phyloP scores from a whole-genome alignment of 2,888 invertebrate genomes.

The Diarsia brunnea region DNA sequence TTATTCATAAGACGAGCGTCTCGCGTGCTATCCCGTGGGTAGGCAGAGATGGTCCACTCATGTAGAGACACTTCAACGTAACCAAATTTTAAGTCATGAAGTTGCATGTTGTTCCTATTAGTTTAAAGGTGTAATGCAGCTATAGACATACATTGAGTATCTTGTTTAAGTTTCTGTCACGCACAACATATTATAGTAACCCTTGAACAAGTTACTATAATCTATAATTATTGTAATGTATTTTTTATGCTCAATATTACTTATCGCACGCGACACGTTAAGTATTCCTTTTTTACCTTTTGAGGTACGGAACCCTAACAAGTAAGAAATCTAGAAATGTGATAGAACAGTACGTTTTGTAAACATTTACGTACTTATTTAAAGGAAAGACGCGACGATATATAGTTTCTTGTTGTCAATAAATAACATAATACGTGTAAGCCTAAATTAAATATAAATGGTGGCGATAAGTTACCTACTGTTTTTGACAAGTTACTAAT shows the following conservation, averaged over 20 bases:
- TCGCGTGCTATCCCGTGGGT: not conserved
- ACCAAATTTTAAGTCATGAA: not conserved
- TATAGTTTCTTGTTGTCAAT: not conserved
- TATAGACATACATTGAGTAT: not conserved
- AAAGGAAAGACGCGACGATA: not conserved
- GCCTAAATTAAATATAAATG: too few species aligned
- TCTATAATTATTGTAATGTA: not conserved
- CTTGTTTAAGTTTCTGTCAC: not conserved
- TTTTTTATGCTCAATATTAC: not conserved
- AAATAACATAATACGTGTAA: too few species aligned
- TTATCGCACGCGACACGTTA: not conserved
- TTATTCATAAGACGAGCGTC: conserved; percentile 30
- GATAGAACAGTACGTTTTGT: not conserved
- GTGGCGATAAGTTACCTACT: not conserved
- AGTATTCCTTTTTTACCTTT: too few species aligned
- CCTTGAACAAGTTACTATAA: not conserved
- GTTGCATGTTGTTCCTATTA: not conserved
- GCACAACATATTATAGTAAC: not conserved
- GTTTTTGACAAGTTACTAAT: not conserved
- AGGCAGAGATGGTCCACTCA: not conserved
- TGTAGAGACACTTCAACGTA: not conserved
- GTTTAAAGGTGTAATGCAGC: not conserved
- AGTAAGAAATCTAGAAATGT: too few species aligned
- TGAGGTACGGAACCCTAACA: too few species aligned
- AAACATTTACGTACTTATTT: not conserved